Conservation (phyloP, 1,140 invertebrate genomes). For the Apocrypta bakeri region DNA sequence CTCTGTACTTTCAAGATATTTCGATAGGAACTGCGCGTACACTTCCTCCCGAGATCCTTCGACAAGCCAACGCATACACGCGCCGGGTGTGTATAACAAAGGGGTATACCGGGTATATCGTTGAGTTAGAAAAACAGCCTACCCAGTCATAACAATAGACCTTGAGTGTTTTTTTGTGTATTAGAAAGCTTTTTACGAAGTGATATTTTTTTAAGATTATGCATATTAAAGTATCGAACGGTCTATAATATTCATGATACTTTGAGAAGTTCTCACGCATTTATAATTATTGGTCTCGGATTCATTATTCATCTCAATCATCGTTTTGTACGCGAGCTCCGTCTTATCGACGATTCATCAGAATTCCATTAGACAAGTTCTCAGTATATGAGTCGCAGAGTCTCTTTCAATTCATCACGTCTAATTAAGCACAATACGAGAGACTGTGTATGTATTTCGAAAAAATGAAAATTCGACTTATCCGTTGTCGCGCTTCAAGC, state of each 20-base stretch:
- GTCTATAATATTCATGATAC: background rate
- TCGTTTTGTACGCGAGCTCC: too few species aligned
- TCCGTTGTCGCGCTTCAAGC: background rate
- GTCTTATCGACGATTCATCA: too few species aligned
- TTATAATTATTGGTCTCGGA: background rate
- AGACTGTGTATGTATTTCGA: background rate
- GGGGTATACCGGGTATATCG: conserved; percentile 59
- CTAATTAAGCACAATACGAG: background rate
- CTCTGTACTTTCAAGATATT: conserved; percentile 60
- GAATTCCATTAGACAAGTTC: background rate
- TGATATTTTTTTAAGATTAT: too few species aligned
- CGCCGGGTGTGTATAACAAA: conserved; percentile 62
- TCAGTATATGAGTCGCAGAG: too few species aligned
- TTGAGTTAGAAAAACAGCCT: background rate
- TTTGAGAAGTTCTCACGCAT: background rate
- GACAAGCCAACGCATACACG: conserved; percentile 31
- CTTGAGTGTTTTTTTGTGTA: background rate
- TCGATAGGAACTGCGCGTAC: conserved; percentile 59
- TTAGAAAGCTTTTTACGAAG: background rate
- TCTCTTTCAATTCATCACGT: background rate
- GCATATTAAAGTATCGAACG: too few species aligned
- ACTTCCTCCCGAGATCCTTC: conserved; percentile 62
- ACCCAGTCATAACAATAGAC: conserved; percentile 7
- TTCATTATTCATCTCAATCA: background rate
- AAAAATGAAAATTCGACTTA: conserved; percentile 18